These are phyloP conservation scores for Drosophila subobscura DNA, from an alignment of 1,140 invertebrate genomes.

Conservation along the genomic window DNA sequence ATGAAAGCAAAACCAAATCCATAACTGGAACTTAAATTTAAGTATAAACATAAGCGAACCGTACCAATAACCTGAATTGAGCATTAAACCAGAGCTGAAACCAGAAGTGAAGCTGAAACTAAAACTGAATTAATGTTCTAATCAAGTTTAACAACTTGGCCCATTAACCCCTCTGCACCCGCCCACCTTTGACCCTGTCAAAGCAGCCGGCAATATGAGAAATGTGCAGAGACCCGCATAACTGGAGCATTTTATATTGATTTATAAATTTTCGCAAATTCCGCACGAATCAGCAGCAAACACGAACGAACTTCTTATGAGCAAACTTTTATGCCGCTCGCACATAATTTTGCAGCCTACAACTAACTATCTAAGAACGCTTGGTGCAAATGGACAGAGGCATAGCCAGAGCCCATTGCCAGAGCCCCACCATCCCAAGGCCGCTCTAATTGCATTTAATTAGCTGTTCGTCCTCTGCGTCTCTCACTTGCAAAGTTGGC, in stretches of 20 bases:
- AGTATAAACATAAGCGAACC: too few species aligned
- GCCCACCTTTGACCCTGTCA: too few species aligned
- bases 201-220: too few species aligned
- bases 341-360: slow-evolving; percentile 26
- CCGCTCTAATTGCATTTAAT: slow-evolving; percentile 61
- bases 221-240: slow-evolving; percentile 29
- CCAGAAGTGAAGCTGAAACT: slow-evolving; percentile 20
- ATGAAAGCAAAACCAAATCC: too few species aligned
- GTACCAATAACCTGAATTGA: too few species aligned
- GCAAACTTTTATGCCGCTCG: slow-evolving; percentile 48
- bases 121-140: slow-evolving; percentile 32
- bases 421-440: slow-evolving; percentile 21
- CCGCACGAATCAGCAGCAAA: slow-evolving; percentile 62
- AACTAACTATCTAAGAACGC: slow-evolving; percentile 32
- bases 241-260: slow-evolving; percentile 39
- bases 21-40: too few species aligned
- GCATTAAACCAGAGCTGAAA: neutral
- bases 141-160: slow-evolving; percentile 36
- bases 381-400: neutral
- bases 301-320: slow-evolving; percentile 66
- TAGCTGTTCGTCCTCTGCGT: slow-evolving; percentile 29
- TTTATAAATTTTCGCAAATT: slow-evolving; percentile 49
- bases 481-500: slow-evolving; percentile 42
- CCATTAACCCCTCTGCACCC: too few species aligned
- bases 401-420: slow-evolving; percentile 1